Base-by-base conservation (phyloP, 2,113 vertebrate species). In the Emberiza fucata region DNA sequence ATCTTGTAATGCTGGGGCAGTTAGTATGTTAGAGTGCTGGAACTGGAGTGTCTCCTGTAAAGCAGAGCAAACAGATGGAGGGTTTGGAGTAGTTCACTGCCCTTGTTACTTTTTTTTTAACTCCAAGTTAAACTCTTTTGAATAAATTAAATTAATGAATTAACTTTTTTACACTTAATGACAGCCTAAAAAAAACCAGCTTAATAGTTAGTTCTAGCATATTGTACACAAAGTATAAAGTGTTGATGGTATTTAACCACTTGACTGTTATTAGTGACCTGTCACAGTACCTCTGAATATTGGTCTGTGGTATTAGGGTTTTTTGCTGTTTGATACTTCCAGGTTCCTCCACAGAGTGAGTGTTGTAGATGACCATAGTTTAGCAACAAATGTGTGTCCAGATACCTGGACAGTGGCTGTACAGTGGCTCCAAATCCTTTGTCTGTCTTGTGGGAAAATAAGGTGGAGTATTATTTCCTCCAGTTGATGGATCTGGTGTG, bases 341-440 rank as follows among this genome's bases (percentile, higher is more conserved):
- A 21, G 18, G 12, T 63, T 82, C 37, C 22, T 27, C 19, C 11
- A 0, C 37, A 35, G 39, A 12, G 15, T 11, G 37, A 13, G 5
- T 56, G 2, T 6, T 59, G 25, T 9, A 47, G 20, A 20, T 53
- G 18, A 2, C 12, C 0, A 0, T 56, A 23, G 51, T 37, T 75
- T 3, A 68, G 70, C 47, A 76, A 2, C 8, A 29, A 18, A 8
- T 24, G 4, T 14, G 5, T 37, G 42, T 63, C 53, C 64, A 39
- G 63, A 17, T 7, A 4, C 37, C 20, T 15, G 6, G 23, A 27
- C 35, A 42, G 21, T 24, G 47, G 23, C 31, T 47, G 9, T 25
- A 20, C 9, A 48, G 44, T 2, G 4, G 25, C 76, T 80, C 53
- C 13, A 12, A 40, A 40, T 45, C 13, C 20, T 45, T 72, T 50